These are phyloP conservation scores for Peromyscus aztecus DNA, from an alignment of 2,797 vertebrate genomes.

Conservation along the genomic window DNA sequence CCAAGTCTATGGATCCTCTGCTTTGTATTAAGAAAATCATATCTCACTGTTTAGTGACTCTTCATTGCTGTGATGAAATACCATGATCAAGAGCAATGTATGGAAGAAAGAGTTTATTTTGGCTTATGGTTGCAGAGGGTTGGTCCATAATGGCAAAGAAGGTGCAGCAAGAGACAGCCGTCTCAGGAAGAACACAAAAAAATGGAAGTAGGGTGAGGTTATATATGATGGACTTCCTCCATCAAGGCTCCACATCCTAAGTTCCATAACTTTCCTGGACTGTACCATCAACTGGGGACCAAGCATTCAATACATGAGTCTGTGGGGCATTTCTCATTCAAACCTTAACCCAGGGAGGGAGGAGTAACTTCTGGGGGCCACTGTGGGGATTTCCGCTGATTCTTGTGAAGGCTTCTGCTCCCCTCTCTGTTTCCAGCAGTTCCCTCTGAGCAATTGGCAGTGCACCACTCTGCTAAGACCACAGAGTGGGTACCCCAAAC, in stretches of 20 bases:
- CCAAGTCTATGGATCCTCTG: neutral
- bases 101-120: neutral
- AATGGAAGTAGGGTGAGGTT: neutral
- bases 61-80: neutral
- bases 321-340: neutral
- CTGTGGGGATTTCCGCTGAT: neutral
- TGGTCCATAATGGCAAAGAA: neutral
- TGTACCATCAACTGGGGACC: neutral
- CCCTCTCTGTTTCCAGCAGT: neutral
- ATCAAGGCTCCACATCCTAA: neutral
- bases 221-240: neutral
- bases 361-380: neutral
- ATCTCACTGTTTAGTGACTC: neutral
- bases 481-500: neutral
- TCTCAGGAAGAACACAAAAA: neutral
- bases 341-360: neutral
- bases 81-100: neutral
- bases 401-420: neutral
- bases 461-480: too few species aligned
- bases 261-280: neutral
- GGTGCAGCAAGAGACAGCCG: neutral
- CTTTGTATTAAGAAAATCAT: neutral
- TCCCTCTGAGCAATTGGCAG: neutral
- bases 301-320: neutral
- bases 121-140: neutral